Conservation (phyloP, 2,797 vertebrate species). For the Gouania willdenowi region DNA sequence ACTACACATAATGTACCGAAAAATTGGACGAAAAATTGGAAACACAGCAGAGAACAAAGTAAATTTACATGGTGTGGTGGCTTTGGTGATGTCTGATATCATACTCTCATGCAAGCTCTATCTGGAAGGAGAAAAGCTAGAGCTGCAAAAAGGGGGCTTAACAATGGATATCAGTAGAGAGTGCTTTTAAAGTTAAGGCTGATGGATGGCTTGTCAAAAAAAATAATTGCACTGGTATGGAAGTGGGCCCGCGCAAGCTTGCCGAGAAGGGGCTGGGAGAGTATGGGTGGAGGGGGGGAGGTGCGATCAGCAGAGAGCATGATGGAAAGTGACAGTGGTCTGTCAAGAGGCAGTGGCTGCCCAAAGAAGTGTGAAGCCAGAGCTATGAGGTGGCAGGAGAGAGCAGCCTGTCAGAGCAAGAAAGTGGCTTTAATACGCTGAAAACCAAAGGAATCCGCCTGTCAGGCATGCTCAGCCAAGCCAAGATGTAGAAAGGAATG, state of each 20-base stretch:
- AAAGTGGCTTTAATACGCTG: conserved; percentile 99
- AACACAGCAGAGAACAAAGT: conserved; percentile 99
- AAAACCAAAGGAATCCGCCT: conserved; percentile 99
- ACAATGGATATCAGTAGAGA: conserved; percentile 99
- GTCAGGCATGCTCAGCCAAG: conserved; percentile 98
- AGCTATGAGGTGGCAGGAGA: conserved; percentile 99
- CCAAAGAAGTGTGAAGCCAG: conserved; percentile 99
- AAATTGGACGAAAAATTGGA: conserved; percentile 99
- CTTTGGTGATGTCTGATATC: conserved; percentile 99
- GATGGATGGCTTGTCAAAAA: conserved; percentile 99
- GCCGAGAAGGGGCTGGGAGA: conserved; percentile 69
- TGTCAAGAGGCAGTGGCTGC: conserved; percentile 99
- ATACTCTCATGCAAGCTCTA: conserved; percentile 99
- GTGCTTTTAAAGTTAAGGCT: conserved; percentile 99
- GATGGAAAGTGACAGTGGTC: conserved; percentile 99
- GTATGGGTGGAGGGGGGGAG: conserved; percentile 80
- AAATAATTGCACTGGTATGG: conserved; percentile 99
- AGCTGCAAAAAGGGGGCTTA: conserved; percentile 89
- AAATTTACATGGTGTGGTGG: conserved; percentile 99
- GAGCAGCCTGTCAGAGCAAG: conserved; percentile 99
- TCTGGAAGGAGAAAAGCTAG: conserved; percentile 72
- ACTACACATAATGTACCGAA: conserved; percentile 99
- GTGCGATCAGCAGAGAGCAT: conserved; percentile 97
- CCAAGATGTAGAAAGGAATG: conserved; percentile 80
- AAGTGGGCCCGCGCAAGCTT: conserved; percentile 94